Base-by-base conservation (phyloP, 2,113 vertebrate species). In the Datnioides undecimradiatus region DNA sequence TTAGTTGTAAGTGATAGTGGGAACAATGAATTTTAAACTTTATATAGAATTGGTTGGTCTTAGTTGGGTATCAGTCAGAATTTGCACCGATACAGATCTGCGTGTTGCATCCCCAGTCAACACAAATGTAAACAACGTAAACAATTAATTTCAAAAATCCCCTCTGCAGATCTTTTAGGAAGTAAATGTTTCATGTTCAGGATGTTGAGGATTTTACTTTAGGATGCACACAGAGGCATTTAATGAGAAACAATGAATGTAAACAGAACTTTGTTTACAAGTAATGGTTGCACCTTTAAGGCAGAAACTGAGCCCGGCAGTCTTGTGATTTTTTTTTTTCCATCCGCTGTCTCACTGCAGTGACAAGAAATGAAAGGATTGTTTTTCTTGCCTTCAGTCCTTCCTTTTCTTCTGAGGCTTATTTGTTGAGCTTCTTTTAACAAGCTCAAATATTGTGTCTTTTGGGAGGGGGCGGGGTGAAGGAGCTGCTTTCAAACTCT, bases 351-450 rank as follows among this genome's bases (percentile, higher is more conserved):
- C 6, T 58, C 12, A 23, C n/a, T 36, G 7, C 21, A 55, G 55
- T 27, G 27, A 46, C n/a, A 48, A 48, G 23, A 6, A 55, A 70
- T 27, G 19, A 38, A 8, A 25, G 14, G 14, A 5, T 8, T 9
- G 8, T 25, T 6, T 2, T 45, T 75, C n/a, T 51, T 17, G 33
- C 55, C 10, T 36, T 23, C 8, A 16, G 23, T 34, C 29, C 40
- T 41, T 51, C 4, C 13, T 62, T 66, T 27, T 25, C 19, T 23
- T 10, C 43, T 3, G 1, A 52, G 3, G 12, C 46, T 59, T 65
- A 21, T 45, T 73, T 80, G 49, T 60, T 51, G 33, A 33, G 17
- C 29, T 72, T 5, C 49, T 78, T 72, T 69, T 5, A 63, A 58
- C n/a, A 45, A 49, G 0, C 11, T 58, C 19, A 4, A 58, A 54